Conservation (phyloP, 2,113 vertebrate species). For the Phalacrocorax aristotelis region DNA sequence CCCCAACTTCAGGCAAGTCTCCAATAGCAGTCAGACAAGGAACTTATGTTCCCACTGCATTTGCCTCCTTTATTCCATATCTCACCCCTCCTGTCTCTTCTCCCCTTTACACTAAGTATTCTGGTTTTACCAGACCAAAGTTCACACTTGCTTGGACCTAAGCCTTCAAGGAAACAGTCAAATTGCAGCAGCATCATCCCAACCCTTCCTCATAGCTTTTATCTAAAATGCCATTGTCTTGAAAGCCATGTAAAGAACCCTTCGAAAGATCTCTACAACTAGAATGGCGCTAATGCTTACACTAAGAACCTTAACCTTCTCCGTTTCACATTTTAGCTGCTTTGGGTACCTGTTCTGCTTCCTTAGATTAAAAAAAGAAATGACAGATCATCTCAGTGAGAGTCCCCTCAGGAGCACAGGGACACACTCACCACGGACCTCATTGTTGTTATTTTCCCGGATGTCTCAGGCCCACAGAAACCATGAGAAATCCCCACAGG, state of each 20-base stretch:
- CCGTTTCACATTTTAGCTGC: not conserved
- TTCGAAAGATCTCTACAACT: not conserved
- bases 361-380: not conserved
- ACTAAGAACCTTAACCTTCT: not conserved
- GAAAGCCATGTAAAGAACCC: not conserved
- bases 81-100: not conserved
- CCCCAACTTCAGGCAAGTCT: not conserved
- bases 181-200: not conserved
- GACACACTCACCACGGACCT: not conserved
- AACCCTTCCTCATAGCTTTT: not conserved
- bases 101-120: not conserved
- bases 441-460: not conserved
- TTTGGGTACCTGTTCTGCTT: not conserved
- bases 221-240: not conserved
- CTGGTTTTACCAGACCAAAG: not conserved
- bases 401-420: not conserved
- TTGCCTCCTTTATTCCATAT: not conserved
- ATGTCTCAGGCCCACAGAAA: not conserved
- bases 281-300: not conserved
- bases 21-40: not conserved
- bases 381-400: not conserved
- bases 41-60: not conserved
- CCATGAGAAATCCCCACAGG: not conserved
- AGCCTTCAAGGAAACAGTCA: not conserved
- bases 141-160: not conserved